These are phyloP conservation scores for Cathartes aura DNA, from an alignment of 2,113 vertebrate species.

Conservation along the genomic window DNA sequence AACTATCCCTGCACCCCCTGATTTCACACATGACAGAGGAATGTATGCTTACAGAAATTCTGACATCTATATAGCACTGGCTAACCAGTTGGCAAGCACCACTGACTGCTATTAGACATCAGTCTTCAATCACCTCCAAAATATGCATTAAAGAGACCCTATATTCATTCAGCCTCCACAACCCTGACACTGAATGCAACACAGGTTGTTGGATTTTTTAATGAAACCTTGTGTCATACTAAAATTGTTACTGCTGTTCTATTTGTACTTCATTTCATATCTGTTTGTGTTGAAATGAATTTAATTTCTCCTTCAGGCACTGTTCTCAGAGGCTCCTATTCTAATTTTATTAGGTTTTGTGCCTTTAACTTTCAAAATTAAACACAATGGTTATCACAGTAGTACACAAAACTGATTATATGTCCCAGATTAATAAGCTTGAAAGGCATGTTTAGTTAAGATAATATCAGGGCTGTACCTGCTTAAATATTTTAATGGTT, in stretches of 20 bases:
- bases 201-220: background rate
- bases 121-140: background rate
- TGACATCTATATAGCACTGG: background rate
- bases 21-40: background rate
- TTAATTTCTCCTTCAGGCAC: slow-evolving; percentile 41
- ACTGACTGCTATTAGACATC: background rate
- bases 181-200: background rate
- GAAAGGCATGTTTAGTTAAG: slow-evolving; percentile 1
- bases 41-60: background rate
- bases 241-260: slow-evolving; percentile 8
- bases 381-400: slow-evolving; percentile 16
- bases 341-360: slow-evolving; percentile 23
- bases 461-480: background rate
- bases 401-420: slow-evolving; percentile 11
- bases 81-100: background rate
- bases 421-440: background rate
- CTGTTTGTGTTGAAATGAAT: slow-evolving; percentile 21
- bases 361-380: slow-evolving; percentile 23
- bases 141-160: background rate
- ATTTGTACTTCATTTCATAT: slow-evolving; percentile 32
- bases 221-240: slow-evolving; percentile 4
- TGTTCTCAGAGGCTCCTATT: slow-evolving; percentile 6
- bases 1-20: background rate
- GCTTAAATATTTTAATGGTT: background rate
- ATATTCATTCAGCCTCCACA: background rate